Evolutionary conservation across 2,113 vertebrate genomes (phyloP), one percentile per base, ranked within the genome.

Genomic region (Osmerus eperlanus): DNA sequence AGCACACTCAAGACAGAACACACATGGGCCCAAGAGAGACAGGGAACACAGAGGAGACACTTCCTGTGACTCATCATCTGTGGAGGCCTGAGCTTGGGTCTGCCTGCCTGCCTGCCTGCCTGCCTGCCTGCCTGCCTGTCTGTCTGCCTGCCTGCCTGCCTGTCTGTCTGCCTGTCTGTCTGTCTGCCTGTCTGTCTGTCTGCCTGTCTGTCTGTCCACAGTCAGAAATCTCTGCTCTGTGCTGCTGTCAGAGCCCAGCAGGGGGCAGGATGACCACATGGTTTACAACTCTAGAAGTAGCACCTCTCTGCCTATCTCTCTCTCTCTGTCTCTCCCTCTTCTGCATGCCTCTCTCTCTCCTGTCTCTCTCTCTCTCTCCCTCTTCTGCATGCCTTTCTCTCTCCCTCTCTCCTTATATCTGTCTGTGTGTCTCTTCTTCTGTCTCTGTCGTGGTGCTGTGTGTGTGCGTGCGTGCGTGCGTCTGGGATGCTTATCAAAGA

Each of bases 231-330:
- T 9, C 4, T 8, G 19, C 25, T 16, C 23, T 6, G 25, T 63
- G 51, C 53, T 65, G 52, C 62, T 0, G 51, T 7, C 14, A 15
- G 2, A 21, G 14, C 13, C 87, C 87, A 87, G 76, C 69, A 88
- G 89, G 82, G 83, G 78, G 71, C 89, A 89, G 78, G 85, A 61
- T 89, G 15, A 68, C 54, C 68, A 55, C 67, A 0, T 25, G 53
- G 54, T 61, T 72, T 15, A 29, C 58, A 78, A 76, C 29, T 59
- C 54, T 83, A 72, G 79, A 77, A 68, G 65, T 60, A 16, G 15
- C 25, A 53, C 28, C 29, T 25, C 52, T 66, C 65, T 51, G 32
- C n/a, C 63, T 36, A 4, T 62, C 12, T 21, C n/a, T 59, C n/a
- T 59, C 21, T 21, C 21, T 21, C 21, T 21, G 21, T 21, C 21